These are phyloP conservation scores for Cheilinus undulatus DNA, from an alignment of 2,113 vertebrate genomes.

Conservation along the genomic window DNA sequence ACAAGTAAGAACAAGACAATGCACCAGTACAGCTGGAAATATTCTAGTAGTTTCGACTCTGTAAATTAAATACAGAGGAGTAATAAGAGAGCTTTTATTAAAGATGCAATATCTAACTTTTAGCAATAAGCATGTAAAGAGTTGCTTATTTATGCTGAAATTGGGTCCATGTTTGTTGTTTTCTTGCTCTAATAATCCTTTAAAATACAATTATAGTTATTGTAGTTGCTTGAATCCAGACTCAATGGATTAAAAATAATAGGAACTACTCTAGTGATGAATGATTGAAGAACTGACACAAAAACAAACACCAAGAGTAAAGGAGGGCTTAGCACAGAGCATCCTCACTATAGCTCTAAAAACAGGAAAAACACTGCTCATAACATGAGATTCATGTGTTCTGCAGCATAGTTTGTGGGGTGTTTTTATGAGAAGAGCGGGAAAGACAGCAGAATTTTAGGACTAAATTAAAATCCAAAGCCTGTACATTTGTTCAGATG, in stretches of 20 bases:
- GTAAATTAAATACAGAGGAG: not conserved
- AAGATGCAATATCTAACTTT: not conserved
- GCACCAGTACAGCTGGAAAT: not conserved
- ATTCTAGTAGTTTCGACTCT: no score
- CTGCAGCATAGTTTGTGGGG: no score
- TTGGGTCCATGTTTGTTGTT: not conserved
- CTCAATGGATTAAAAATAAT: no score
- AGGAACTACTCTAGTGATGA: no score
- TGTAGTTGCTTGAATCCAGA: not conserved
- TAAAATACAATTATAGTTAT: not conserved
- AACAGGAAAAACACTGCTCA: no score
- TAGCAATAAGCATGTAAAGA: not conserved
- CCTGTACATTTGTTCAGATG: slow-evolving; percentile 32
- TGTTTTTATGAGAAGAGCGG: not conserved
- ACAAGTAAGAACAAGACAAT: slow-evolving; percentile 86
- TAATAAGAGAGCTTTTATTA: no score
- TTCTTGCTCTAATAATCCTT: not conserved
- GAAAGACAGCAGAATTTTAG: slow-evolving; percentile 21
- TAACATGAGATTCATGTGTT: no score
- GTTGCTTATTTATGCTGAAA: no score
- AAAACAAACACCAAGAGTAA: slow-evolving; percentile 8
- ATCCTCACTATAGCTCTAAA: no score
- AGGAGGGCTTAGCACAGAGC: no score
- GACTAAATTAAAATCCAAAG: slow-evolving; percentile 23
- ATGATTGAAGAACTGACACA: not conserved